Conservation (phyloP, 1,140 invertebrate species). For the Tribolium castaneum region DNA sequence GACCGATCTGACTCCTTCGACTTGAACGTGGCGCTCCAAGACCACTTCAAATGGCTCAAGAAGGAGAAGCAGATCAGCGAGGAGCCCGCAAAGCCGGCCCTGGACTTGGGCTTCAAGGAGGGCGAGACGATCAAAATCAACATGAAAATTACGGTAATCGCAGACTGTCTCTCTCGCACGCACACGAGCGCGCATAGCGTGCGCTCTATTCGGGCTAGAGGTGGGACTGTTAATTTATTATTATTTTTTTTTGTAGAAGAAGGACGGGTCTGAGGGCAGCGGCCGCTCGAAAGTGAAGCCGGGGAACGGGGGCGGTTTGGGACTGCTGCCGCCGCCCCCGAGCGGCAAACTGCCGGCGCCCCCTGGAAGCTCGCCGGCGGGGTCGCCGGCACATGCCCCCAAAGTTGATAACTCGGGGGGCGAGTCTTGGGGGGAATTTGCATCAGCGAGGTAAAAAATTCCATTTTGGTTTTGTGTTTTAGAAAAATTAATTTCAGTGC, state of each 20-base stretch:
- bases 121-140: slow-evolving; percentile 99
- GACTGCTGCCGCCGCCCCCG: slow-evolving; percentile 86
- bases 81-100: slow-evolving; percentile 82
- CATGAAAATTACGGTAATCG: slow-evolving; percentile 91
- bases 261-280: slow-evolving; percentile 79
- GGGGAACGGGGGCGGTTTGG: slow-evolving; percentile 64
- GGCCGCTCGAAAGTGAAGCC: slow-evolving; percentile 62
- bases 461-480: background rate
- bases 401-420: slow-evolving; percentile 65
- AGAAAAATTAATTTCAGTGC: slow-evolving; percentile 61
- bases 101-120: slow-evolving; percentile 98
- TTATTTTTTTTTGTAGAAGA: slow-evolving; percentile 77
- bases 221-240: too few species aligned
- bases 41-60: slow-evolving; percentile 97
- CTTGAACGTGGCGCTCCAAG: slow-evolving; percentile 97
- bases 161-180: too few species aligned
- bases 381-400: slow-evolving; percentile 66
- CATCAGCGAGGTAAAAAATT: slow-evolving; percentile 70
- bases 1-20: slow-evolving; percentile 99
- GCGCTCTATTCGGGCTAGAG: too few species aligned
- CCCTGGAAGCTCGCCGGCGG: slow-evolving; percentile 71
- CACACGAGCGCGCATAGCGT: too few species aligned
- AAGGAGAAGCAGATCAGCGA: slow-evolving; percentile 91
- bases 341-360: slow-evolving; percentile 78
- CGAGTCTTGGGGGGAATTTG: slow-evolving; percentile 81